Evolutionary conservation across 2,888 invertebrate species (phyloP).

Genomic region (Gisinianus flammeolus): DNA sequence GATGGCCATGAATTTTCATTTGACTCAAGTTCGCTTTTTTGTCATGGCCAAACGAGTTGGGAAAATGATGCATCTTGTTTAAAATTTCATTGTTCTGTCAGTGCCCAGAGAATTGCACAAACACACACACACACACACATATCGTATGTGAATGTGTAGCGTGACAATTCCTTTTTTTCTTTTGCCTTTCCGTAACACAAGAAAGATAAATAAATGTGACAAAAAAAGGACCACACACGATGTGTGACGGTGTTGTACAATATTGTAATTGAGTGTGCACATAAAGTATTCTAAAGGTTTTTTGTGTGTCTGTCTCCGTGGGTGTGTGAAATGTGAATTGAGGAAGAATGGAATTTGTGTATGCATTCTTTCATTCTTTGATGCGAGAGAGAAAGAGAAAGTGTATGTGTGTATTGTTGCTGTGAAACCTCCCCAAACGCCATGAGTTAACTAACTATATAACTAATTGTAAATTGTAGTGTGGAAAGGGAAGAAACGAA

Average conservation of each 20-base stretch:
- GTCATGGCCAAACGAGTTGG: conserved; percentile 26
- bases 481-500: neutral
- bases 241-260: no score
- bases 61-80: conserved; percentile 35
- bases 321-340: no score
- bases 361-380: no score
- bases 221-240: no score
- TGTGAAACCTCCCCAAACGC: neutral
- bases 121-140: neutral
- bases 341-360: no score
- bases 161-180: neutral
- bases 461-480: conserved; percentile 35
- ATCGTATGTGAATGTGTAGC: no score
- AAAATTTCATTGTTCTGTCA: neutral
- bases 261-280: no score
- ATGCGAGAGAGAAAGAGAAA: no score
- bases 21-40: conserved; percentile 51
- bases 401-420: neutral
- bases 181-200: neutral
- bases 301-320: no score
- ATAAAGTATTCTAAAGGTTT: no score
- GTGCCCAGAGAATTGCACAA: neutral
- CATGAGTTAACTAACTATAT: conserved; percentile 24
- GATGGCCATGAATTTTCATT: conserved; percentile 58
- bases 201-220: no score